Evolutionary conservation across 64 coral and sea anemone genomes (phyloP), one percentile per base, ranked within the genome.

Genomic region (Porites lutea): DNA sequence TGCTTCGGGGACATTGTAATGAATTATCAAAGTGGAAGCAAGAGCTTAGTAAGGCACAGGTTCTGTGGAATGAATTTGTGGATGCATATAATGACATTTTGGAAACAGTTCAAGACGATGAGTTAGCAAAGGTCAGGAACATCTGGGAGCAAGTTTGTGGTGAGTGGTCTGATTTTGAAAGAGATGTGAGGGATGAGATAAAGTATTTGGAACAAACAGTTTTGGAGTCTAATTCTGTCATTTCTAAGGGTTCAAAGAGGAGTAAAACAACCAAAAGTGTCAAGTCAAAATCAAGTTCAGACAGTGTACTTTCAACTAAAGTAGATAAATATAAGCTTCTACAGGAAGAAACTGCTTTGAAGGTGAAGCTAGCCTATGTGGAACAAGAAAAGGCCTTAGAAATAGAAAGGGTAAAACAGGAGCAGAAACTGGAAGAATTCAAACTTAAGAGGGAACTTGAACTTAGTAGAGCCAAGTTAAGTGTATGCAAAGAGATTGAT

Each of bases 21-120:
- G 61, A 88, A 82, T 11, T 60, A 20, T 14, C 8, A 50, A 18
- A 5, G 44, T 60, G 78, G 22, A 92, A 85, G 54, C 64, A 88
- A 72, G 23, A 82, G 59, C 21, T 82, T 58, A 93, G 92, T 59
- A 48, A 80, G 71, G 84, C 85, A n/a, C 92, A 93, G 74, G 85
- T 93, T 11, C 48, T 91, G 37, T 91, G 69, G 64, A 52, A 13
- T 43, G 89, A 91, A 64, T 74, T 91, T 71, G 43, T 20, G 46
- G 89, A 75, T 84, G 16, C 59, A 9, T 23, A 72, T 71, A 5
- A 48, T 83, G 78, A 91, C 7, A 74, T 91, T 15, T 60, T 10
- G 48, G 67, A 83, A 72, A 13, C 74, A 63, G 70, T 55, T 55
- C 4, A 44, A 59, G 53, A 59, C 71, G 62, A 75, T 44, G 79